Conservation (phyloP, 2,113 vertebrate genomes). For the Scortum barcoo region DNA sequence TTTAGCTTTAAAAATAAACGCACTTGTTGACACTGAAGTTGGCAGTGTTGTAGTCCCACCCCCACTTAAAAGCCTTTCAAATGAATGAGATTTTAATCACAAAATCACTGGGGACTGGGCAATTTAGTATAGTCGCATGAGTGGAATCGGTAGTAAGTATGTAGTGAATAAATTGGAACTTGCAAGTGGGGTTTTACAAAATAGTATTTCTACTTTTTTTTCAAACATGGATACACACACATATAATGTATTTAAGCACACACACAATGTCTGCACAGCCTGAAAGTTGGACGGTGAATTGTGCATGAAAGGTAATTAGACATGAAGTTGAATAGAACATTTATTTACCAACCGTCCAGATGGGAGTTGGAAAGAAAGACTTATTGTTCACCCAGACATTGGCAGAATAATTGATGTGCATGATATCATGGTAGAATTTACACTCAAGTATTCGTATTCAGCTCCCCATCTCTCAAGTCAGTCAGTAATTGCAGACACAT, state of each 20-base stretch:
- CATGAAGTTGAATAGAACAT: conserved; percentile 43
- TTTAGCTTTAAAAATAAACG: conserved; percentile 4
- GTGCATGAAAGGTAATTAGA: conserved; percentile 41
- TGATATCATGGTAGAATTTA: conserved; percentile 58
- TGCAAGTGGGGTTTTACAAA: not conserved
- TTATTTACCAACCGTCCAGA: conserved; percentile 60
- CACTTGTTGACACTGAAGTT: not conserved
- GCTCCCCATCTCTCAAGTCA: conserved; percentile 48
- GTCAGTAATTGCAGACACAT: conserved; percentile 54
- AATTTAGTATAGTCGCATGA: not conserved
- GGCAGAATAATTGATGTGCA: conserved; percentile 32
- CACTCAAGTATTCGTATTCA: conserved; percentile 50
- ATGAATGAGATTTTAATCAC: not conserved
- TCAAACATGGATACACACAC: not conserved
- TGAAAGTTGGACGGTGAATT: conserved; percentile 34
- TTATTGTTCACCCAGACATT: conserved; percentile 48
- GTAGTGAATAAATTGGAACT: conserved; percentile 1
- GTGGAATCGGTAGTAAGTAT: no score
- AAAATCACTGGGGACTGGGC: not conserved
- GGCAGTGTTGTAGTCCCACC: not conserved
- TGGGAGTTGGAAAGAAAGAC: conserved; percentile 49
- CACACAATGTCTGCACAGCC: conserved; percentile 6
- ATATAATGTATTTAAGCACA: not conserved
- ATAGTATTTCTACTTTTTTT: not conserved
- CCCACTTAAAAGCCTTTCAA: not conserved